These are phyloP conservation scores for Ennomos erosarius DNA, from an alignment of 2,888 invertebrate species.

Conservation along the genomic window DNA sequence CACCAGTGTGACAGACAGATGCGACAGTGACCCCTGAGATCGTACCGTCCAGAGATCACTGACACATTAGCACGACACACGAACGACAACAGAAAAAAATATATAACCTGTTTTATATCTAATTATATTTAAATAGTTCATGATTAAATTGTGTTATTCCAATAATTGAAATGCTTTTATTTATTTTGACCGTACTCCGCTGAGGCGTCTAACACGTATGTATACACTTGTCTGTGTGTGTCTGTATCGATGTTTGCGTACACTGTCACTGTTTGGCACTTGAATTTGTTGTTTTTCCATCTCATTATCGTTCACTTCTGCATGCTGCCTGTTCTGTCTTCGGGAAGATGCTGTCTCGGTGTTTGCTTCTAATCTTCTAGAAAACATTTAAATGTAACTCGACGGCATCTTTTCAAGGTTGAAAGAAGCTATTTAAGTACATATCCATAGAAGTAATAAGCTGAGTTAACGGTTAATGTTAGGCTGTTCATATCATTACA, in stretches of 20 bases:
- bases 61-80: conserved; percentile 80
- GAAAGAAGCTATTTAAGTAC: conserved; percentile 13
- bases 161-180: conserved; percentile 84
- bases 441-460: conserved; percentile 13
- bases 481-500: conserved; percentile 38
- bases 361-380: conserved; percentile 11
- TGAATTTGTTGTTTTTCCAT: conserved; percentile 63
- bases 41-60: conserved; percentile 65
- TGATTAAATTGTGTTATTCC: conserved; percentile 85
- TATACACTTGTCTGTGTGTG: conserved; percentile 83
- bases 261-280: conserved; percentile 81
- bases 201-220: conserved; percentile 84
- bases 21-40: conserved; percentile 74
- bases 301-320: conserved; percentile 74
- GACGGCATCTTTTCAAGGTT: conserved; percentile 37
- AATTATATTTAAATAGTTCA: conserved; percentile 77
- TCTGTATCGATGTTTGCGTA: conserved; percentile 83
- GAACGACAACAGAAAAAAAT: conserved; percentile 74
- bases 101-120: conserved; percentile 84
- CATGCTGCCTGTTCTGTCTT: conserved; percentile 72
- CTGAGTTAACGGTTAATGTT: conserved; percentile 15
- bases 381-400: conserved; percentile 4
- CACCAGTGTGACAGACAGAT: conserved; percentile 75
- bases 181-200: conserved; percentile 84
- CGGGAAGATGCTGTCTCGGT: conserved; percentile 52